These are phyloP conservation scores for Cololabis saira DNA, from an alignment of 2,113 vertebrate genomes.

Conservation along the genomic window DNA sequence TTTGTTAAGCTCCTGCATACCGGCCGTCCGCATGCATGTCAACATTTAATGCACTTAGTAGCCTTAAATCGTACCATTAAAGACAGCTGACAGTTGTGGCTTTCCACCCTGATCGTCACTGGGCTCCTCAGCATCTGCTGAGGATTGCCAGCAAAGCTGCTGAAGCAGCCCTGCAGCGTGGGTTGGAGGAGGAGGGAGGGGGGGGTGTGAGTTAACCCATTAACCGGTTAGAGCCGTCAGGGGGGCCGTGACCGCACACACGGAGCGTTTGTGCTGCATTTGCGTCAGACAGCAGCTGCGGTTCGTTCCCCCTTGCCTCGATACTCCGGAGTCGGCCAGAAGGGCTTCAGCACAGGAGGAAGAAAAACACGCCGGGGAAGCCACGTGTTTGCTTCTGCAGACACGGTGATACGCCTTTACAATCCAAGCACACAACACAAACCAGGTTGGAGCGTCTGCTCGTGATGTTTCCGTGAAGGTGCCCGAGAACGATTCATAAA, in stretches of 20 bases:
- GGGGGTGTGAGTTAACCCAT: slow-evolving; percentile 67
- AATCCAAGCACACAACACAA: slow-evolving; percentile 27
- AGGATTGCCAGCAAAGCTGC: slow-evolving; percentile 19
- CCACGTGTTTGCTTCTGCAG: slow-evolving; percentile 47
- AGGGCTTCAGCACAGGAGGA: slow-evolving; percentile 49
- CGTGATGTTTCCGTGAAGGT: slow-evolving; percentile 34
- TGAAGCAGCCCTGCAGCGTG: slow-evolving; percentile 24
- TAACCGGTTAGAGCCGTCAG: slow-evolving; percentile 66
- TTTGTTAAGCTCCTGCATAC: not conserved
- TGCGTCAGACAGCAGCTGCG: slow-evolving; percentile 79
- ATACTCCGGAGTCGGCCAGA: slow-evolving; percentile 48
- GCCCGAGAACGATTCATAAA: slow-evolving; percentile 47
- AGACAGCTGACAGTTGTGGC: slow-evolving; percentile 37
- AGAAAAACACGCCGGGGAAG: slow-evolving; percentile 56
- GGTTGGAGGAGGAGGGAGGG: slow-evolving; percentile 19
- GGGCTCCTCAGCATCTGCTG: slow-evolving; percentile 39
- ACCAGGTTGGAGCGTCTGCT: slow-evolving; percentile 47
- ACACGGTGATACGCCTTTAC: slow-evolving; percentile 29
- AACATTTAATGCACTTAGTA: slow-evolving; percentile 1
- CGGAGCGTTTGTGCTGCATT: slow-evolving; percentile 73
- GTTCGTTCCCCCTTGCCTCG: slow-evolving; percentile 45
- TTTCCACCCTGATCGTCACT: slow-evolving; percentile 24
- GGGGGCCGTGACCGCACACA: slow-evolving; percentile 69
- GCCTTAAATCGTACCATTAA: slow-evolving; percentile 20
- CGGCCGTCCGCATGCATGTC: slow-evolving; percentile 2